Evolutionary conservation across 1,140 invertebrate genomes (phyloP).

Genomic region (Psilanteris sp.): DNA sequence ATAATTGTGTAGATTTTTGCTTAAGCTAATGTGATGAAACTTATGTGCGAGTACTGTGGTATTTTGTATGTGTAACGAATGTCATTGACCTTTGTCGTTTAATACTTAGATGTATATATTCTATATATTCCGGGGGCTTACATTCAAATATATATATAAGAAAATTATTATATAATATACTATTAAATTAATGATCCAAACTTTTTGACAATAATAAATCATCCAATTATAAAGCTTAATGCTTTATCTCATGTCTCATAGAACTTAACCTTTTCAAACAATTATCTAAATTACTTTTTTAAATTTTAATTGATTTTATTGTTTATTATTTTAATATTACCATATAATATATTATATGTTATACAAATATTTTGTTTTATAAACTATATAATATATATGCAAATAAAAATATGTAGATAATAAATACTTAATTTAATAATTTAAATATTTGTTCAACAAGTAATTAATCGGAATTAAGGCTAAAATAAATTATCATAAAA

Average conservation of each 20-base stretch:
- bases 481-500: too few relatives aligned
- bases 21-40: constrained; percentile 20
- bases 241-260: too few relatives aligned
- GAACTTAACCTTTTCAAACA: too few relatives aligned
- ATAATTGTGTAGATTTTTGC: constrained; percentile 12
- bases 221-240: constrained; percentile 11
- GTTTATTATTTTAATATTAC: too few relatives aligned
- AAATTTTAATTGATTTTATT: background rate
- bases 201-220: too few relatives aligned
- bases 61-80: constrained; percentile 29
- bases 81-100: constrained; percentile 44
- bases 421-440: too few relatives aligned
- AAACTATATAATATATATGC: too few relatives aligned
- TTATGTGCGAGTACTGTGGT: constrained; percentile 14
- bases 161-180: constrained; percentile 14
- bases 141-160: constrained; percentile 16
- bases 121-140: constrained; percentile 14
- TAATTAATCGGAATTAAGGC: too few relatives aligned
- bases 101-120: constrained; percentile 44
- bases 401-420: too few relatives aligned
- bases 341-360: too few relatives aligned
- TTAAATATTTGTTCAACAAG: too few relatives aligned
- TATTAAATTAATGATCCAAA: constrained; percentile 10
- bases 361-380: too few relatives aligned
- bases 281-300: background rate